Evolutionary conservation across 2,888 invertebrate species (phyloP).

Genomic region (Saturnia japonica): DNA sequence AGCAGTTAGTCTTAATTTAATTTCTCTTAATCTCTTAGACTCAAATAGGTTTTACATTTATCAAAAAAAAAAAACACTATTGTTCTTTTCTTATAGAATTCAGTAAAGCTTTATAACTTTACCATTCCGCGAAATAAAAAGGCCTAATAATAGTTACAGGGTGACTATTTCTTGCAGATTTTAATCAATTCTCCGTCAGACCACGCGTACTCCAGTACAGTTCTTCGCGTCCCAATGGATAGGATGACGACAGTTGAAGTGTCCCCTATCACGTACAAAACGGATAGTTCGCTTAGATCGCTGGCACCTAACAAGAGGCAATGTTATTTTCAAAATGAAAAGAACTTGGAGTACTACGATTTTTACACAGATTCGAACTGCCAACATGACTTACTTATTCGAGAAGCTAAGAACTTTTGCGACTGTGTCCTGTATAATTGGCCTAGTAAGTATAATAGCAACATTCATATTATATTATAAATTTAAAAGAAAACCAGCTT

Average conservation of each 20-base stretch:
- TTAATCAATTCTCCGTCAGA: slow-evolving; percentile 71
- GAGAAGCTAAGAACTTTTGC: slow-evolving; percentile 68
- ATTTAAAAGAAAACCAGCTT: too few species aligned
- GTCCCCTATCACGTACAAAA: slow-evolving; percentile 69
- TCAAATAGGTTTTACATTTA: too few species aligned
- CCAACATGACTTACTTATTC: slow-evolving; percentile 75
- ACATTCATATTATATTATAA: neutral
- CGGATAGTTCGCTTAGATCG: slow-evolving; percentile 56
- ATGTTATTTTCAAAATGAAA: slow-evolving; percentile 73
- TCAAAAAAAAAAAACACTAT: too few species aligned
- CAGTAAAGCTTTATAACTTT: too few species aligned
- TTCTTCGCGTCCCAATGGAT: slow-evolving; percentile 71
- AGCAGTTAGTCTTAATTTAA: too few species aligned
- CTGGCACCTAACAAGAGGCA: slow-evolving; percentile 61
- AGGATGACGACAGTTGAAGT: slow-evolving; percentile 73
- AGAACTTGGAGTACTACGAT: slow-evolving; percentile 60
- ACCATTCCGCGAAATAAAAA: too few species aligned
- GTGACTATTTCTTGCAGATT: slow-evolving; percentile 48
- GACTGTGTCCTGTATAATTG: slow-evolving; percentile 72
- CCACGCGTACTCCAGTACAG: slow-evolving; percentile 70
- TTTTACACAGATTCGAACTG: slow-evolving; percentile 81
- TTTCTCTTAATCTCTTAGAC: too few species aligned
- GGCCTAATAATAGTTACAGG: neutral
- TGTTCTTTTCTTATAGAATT: too few species aligned
- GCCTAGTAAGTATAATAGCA: slow-evolving; percentile 67